These are phyloP conservation scores for Ictidomys tridecemlineatus DNA, from an alignment of 2,113 vertebrate species.

Conservation along the genomic window DNA sequence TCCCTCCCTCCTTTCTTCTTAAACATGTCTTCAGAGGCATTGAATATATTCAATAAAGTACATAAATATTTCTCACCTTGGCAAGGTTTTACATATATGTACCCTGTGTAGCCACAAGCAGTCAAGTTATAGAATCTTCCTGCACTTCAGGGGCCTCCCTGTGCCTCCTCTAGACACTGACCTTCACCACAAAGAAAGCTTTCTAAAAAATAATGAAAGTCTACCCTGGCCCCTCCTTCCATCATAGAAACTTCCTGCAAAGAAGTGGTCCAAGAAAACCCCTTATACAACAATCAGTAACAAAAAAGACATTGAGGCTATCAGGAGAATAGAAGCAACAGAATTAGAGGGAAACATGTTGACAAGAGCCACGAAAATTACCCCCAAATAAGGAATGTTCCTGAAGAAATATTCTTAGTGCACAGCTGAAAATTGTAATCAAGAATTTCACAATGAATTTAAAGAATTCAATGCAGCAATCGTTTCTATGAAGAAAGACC, in stretches of 20 bases:
- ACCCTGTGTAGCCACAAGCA: neutral
- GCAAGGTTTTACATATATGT: neutral
- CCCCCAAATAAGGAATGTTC: neutral
- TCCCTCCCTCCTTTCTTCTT: neutral
- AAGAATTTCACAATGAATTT: slow-evolving; percentile 20
- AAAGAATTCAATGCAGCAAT: slow-evolving; percentile 50
- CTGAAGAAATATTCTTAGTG: slow-evolving; percentile 21
- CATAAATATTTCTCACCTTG: neutral
- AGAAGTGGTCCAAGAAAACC: neutral
- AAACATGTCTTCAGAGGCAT: neutral
- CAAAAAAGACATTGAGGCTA: neutral
- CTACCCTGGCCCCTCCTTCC: neutral
- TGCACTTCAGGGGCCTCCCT: neutral
- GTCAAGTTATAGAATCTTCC: neutral
- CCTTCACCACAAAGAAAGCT: neutral
- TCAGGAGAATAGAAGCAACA: neutral
- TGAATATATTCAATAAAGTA: neutral
- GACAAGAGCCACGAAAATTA: slow-evolving; percentile 9
- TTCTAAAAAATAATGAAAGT: neutral
- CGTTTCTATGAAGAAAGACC: neutral
- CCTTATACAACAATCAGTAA: neutral
- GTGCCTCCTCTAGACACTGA: neutral
- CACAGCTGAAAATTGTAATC: slow-evolving; percentile 5
- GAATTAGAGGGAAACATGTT: neutral
- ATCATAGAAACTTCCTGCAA: neutral